Evolutionary conservation across 2,797 vertebrate genomes (phyloP), one percentile per base, ranked within the genome.

Genomic region (Alca torda): DNA sequence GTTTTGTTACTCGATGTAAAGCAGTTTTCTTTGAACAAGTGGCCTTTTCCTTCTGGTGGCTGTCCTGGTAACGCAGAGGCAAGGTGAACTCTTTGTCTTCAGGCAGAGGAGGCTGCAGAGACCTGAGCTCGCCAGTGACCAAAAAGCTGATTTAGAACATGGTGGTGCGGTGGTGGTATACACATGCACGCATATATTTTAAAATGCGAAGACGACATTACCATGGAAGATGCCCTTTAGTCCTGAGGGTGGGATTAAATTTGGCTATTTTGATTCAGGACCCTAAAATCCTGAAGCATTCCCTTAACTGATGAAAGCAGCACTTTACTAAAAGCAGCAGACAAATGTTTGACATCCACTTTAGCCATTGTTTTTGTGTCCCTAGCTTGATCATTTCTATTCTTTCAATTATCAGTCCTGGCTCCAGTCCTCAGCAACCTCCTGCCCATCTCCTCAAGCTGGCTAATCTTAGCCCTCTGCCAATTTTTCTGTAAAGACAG

Each of bases 111-210:
- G 35, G 9, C 54, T 72, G 75, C 74, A 87, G 73, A 37, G 35
- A 67, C 61, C 57, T 74, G 79, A 60, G 35, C 30, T 67, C 41
- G 25, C 25, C 30, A 54, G 35, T 43, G 30, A 51, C 50, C n/a
- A 64, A 50, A 57, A 70, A 33, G 14, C 28, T 67, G 19, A 8
- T 50, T 51, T 45, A 51, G 51, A 45, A 19, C 54, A n/a, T 0
- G 28, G 37, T 26, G 12, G 21, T 48, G 20, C 5, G 2, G n/a
- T 43, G 63, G 19, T 61, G 64, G 12, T 56, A 6, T 3, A 37
- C 28, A 33, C 6, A 1, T 46, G 18, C 8, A 16, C 0, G 0
- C 7, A 4, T 1, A 1, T 30, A 28, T 45, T 86, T 85, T 50
- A n/a, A 60, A 84, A 80, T 26, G 10, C 26, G 31, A 11, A n/a